Conservation (phyloP, 2,797 vertebrate genomes). For the Parauchenoglanis ngamensis region DNA sequence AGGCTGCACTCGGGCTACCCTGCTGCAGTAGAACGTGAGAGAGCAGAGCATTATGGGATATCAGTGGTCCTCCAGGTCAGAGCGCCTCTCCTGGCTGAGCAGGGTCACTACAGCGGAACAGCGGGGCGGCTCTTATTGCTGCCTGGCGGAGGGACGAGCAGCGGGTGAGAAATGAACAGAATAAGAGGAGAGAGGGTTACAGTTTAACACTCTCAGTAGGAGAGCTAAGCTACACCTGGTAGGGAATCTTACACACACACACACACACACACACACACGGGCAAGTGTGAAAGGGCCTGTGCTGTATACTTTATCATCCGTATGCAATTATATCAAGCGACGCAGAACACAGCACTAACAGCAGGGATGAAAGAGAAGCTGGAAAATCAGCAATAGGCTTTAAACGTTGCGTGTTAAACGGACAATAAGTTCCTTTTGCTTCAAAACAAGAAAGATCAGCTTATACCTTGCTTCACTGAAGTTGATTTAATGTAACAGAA, state of each 20-base stretch:
- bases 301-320: slow-evolving; percentile 38
- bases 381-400: not conserved
- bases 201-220: slow-evolving; percentile 56
- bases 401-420: not conserved
- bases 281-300: not conserved
- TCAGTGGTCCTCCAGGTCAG: not conserved
- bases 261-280: slow-evolving; percentile 9
- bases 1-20: not conserved
- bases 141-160: slow-evolving; percentile 31
- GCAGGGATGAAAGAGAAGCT: not conserved
- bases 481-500: not conserved
- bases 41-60: slow-evolving; percentile 12
- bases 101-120: slow-evolving; percentile 6
- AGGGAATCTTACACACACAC: slow-evolving; percentile 30
- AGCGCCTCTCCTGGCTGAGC: slow-evolving; percentile 31
- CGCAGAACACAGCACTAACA: not conserved
- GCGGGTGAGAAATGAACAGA: slow-evolving; percentile 53
- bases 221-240: slow-evolving; percentile 48
- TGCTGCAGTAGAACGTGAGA: not conserved
- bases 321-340: slow-evolving; percentile 28
- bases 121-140: slow-evolving; percentile 39
- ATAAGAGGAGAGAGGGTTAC: slow-evolving; percentile 28
- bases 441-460: not conserved
- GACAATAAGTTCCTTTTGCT: not conserved
- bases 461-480: not conserved